Evolutionary conservation across 2,888 invertebrate genomes (phyloP).

Genomic region (Scaptomyza cyrtandrae): DNA sequence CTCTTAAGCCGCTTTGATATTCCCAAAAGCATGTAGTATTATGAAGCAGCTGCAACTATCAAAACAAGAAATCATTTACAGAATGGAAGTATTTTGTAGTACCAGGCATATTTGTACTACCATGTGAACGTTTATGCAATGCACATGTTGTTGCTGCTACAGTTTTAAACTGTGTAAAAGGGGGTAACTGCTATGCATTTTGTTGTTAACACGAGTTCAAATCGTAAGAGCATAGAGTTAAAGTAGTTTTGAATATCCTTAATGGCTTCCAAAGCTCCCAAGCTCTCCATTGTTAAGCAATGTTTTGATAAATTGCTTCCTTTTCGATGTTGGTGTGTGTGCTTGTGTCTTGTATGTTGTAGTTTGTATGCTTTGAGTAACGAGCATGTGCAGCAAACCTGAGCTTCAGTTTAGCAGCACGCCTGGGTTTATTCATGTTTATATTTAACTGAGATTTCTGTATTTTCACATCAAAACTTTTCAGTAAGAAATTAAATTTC

Average conservation of each 20-base stretch:
- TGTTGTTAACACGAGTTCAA: slow-evolving; percentile 72
- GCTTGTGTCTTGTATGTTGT: not conserved
- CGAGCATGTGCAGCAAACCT: not conserved
- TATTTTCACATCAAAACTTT: not conserved
- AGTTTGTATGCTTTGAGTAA: slow-evolving; percentile 13
- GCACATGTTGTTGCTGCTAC: slow-evolving; percentile 2
- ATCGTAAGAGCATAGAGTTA: slow-evolving; percentile 45
- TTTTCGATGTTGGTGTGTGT: not conserved
- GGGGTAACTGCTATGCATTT: slow-evolving; percentile 25
- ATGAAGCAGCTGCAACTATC: not conserved
- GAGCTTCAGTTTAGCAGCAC: slow-evolving; percentile 15
- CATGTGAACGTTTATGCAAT: not conserved
- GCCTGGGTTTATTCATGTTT: not conserved
- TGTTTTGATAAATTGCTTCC: slow-evolving; percentile 72
- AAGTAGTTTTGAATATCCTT: slow-evolving; percentile 67
- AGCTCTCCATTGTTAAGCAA: slow-evolving; percentile 49
- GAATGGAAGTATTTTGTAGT: not conserved
- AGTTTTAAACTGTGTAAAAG: not conserved
- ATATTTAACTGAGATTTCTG: not conserved
- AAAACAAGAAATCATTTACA: not conserved
- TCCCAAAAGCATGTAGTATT: not conserved
- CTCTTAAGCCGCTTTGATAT: not conserved
- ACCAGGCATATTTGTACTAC: not conserved
- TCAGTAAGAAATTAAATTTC: not conserved
- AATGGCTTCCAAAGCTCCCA: slow-evolving; percentile 21